Evolutionary conservation across 2,113 vertebrate species (phyloP), one percentile per base, ranked within the genome.

Genomic region (Condylura cristata): DNA sequence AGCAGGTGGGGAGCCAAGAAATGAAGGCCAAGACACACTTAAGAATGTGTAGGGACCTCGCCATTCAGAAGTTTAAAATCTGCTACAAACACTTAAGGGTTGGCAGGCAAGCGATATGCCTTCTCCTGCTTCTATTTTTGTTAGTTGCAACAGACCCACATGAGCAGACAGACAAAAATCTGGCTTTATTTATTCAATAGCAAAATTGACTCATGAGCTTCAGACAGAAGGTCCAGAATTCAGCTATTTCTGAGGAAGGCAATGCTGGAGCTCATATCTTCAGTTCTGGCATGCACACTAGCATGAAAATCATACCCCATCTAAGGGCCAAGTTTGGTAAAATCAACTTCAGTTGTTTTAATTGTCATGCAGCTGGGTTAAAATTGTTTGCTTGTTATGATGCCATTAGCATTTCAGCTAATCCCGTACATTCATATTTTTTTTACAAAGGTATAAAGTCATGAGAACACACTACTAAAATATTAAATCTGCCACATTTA

Each of bases 331-430:
- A 82, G 79, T 94, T 86, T 86, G 84, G 90, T 82, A 91, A 94
- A 98, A 96, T 96, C 90, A 83, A 95, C 93, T 86, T 97, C 4
- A 94, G 95, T 94, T 94, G 65, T 88, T 95, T 95, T 96, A 97
- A 97, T 95, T 97, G 91, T 95, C 56, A 30, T 63, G 80, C 81
- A 96, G 96, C 96, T 97, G 94, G 51, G 86, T 96, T 97, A 96
- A 92, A 95, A 97, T 75, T 79, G 18, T 80, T 91, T 91, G 51
- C 87, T 97, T 95, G 72, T 98, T 97, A 95, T 82, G 80, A 95
- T 97, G 63, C 71, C 90, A 97, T 96, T 94, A 97, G 63, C 83
- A 32, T 86, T 95, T 91, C 78, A 63, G 82, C 28, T 90, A 71
- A 96, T 90, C 86, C 75, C 79, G 68, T 95, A 32, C 85, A 92